Conservation (phyloP, 2,888 invertebrate species). For the Lepeophtheirus nordmannii region DNA sequence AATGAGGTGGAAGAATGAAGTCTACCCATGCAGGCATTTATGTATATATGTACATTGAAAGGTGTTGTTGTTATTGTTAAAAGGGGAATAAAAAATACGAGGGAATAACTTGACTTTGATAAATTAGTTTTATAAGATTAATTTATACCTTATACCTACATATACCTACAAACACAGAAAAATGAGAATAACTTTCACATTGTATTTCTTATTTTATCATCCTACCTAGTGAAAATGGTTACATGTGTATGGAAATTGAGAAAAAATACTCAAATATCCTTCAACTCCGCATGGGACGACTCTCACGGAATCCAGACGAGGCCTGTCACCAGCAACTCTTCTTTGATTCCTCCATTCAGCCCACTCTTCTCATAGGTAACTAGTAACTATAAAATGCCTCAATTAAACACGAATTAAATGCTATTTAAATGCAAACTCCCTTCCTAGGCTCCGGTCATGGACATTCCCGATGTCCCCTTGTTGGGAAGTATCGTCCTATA, state of each 20-base stretch:
- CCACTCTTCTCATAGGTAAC: not conserved
- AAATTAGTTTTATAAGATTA: too few species aligned
- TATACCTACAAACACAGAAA: too few species aligned
- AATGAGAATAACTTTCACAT: too few species aligned
- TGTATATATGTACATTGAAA: too few species aligned
- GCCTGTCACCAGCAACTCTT: constrained; percentile 22
- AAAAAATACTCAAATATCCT: constrained; percentile 12
- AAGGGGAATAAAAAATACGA: too few species aligned
- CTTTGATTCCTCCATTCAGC: constrained; percentile 18
- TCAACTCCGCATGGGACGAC: constrained; percentile 12
- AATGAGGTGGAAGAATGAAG: too few species aligned
- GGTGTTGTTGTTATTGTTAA: too few species aligned
- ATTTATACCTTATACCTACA: too few species aligned
- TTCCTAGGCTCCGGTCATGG: constrained; percentile 8
- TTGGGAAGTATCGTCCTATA: constrained; percentile 11
- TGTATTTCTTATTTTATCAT: not conserved
- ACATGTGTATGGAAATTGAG: constrained; percentile 19
- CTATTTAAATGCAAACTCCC: not conserved
- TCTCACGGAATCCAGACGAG: constrained; percentile 20
- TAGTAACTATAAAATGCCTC: not conserved
- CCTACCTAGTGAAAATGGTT: constrained; percentile 17
- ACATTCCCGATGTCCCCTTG: constrained; percentile 17
- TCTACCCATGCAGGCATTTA: too few species aligned
- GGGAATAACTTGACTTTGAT: too few species aligned
- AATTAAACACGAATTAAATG: not conserved